Conservation (phyloP, 2,113 vertebrate genomes). For the Promerops cafer region DNA sequence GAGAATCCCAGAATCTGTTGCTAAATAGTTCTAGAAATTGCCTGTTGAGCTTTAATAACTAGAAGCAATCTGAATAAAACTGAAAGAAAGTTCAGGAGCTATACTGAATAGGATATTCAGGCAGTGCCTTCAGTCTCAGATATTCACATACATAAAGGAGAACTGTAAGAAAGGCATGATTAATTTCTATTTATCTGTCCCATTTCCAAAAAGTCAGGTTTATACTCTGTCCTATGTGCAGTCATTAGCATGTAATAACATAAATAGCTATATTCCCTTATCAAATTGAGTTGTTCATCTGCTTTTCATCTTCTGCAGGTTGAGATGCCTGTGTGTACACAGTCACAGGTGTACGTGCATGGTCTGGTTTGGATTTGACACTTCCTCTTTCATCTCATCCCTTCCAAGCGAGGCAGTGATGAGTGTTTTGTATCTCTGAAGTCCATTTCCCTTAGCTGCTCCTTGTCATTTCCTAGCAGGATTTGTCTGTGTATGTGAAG, state of each 20-base stretch:
- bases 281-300: not conserved
- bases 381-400: not conserved
- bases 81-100: not conserved
- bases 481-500: slow-evolving; percentile 3
- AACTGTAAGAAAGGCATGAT: not conserved
- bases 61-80: not conserved
- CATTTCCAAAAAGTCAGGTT: not conserved
- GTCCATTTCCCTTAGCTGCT: not conserved
- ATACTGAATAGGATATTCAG: not conserved
- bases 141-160: not conserved
- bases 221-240: not conserved
- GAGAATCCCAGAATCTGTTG: not conserved
- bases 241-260: not conserved
- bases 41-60: not conserved
- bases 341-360: not conserved
- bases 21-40: not conserved
- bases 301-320: not conserved
- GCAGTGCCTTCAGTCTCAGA: not conserved
- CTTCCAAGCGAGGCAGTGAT: not conserved
- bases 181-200: not conserved
- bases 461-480: slow-evolving; percentile 24
- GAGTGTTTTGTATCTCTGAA: not conserved
- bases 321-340: not conserved
- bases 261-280: not conserved
- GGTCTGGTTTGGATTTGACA: not conserved